A percentile compares a stretch with the other conserved stretches of the same genome.
Evolutionary conservation across 2,888 invertebrate species (phyloP).

Genomic region (Stramonita haemastoma): DNA sequence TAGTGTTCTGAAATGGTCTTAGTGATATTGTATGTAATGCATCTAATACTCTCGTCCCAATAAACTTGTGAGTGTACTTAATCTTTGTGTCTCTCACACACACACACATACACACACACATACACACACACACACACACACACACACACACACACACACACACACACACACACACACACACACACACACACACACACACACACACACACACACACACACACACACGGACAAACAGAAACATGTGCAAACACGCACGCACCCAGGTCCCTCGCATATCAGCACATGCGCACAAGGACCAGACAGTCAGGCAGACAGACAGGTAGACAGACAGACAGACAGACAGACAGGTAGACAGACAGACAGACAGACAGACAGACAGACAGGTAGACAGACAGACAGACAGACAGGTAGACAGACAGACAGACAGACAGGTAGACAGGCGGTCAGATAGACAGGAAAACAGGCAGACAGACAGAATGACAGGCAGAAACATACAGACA

Average conservation of each 20-base stretch:
- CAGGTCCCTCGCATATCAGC: too few species aligned
- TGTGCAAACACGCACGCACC: not conserved
- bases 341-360: too few species aligned
- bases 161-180: not conserved
- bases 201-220: not conserved
- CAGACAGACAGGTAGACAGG: conserved; percentile 29
- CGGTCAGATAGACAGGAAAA: conserved; percentile 16
- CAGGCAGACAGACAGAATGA: conserved; percentile 25
- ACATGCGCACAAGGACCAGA: not conserved
- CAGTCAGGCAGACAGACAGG: too few species aligned
- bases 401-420: too few species aligned
- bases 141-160: not conserved
- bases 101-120: not conserved
- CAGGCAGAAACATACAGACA: not conserved
- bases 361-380: too few species aligned
- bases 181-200: not conserved
- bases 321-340: too few species aligned
- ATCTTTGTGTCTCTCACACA: not conserved
- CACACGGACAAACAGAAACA: too few species aligned
- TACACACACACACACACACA: not conserved
- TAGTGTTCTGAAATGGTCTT: too few species aligned
- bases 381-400: too few species aligned
- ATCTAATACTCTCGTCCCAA: too few species aligned
- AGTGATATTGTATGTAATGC: too few species aligned
- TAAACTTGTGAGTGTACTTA: too few species aligned